phyloP scores from a whole-genome alignment of 2,113 vertebrate species.

The Microcebus tavaratra region DNA sequence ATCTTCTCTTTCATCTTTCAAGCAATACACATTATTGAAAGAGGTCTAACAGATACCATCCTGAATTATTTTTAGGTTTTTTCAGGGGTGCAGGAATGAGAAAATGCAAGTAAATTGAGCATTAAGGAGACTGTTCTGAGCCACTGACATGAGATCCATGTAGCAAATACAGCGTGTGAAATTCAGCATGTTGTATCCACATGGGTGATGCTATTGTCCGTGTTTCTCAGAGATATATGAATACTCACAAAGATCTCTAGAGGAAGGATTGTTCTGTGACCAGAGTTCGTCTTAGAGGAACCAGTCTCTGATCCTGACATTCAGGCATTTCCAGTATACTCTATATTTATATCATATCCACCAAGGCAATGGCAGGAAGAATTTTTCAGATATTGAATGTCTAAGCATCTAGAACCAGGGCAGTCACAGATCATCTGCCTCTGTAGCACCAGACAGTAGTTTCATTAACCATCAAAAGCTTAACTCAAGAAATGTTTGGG shows the following conservation, averaged over 20 bases:
- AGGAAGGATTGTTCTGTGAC: background rate
- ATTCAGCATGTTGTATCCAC: background rate
- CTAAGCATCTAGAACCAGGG: background rate
- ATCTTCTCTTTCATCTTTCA: slow-evolving; percentile 56
- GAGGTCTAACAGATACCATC: background rate
- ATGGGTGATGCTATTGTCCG: background rate
- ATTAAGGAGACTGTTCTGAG: background rate
- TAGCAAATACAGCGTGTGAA: background rate
- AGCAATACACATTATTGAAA: slow-evolving; percentile 35
- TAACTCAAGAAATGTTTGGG: background rate
- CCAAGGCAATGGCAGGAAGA: background rate
- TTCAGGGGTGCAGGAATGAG: background rate
- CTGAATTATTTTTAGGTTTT: slow-evolving; percentile 38
- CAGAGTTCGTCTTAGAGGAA: background rate
- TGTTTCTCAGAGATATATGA: background rate
- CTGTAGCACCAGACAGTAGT: accelerated
- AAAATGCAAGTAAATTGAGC: slow-evolving; percentile 22
- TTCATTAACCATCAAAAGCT: background rate
- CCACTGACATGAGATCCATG: background rate
- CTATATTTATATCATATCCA: background rate
- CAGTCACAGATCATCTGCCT: background rate
- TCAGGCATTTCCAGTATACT: background rate
- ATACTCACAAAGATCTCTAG: background rate
- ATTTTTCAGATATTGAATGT: background rate
- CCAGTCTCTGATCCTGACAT: background rate